Conservation (phyloP, 2,113 vertebrate genomes). For the Barbus barbus region DNA sequence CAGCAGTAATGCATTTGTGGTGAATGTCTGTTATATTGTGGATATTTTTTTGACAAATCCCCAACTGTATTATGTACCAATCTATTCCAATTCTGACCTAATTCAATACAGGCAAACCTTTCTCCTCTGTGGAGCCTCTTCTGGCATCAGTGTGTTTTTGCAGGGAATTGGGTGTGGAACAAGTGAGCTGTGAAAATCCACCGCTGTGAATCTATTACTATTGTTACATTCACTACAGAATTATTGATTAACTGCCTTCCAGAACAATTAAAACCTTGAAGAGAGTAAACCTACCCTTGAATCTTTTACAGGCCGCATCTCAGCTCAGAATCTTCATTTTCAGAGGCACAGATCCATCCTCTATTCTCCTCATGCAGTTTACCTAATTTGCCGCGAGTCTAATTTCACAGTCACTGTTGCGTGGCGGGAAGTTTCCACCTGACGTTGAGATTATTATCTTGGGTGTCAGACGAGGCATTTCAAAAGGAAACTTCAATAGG, state of each 20-base stretch:
- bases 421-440: conserved; percentile 16
- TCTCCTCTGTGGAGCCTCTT: not conserved
- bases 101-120: conserved; percentile 1
- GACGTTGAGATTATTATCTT: conserved; percentile 37
- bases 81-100: not conserved
- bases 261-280: conserved; percentile 45
- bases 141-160: conserved; percentile 38
- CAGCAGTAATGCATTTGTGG: not conserved
- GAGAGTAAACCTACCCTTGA: conserved; percentile 20
- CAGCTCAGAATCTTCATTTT: not conserved
- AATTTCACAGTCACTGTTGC: conserved; percentile 23
- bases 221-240: conserved; percentile 43
- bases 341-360: not conserved
- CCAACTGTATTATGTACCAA: not conserved
- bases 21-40: not conserved
- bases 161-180: conserved; percentile 22
- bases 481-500: conserved; percentile 32
- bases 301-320: not conserved
- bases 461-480: not conserved
- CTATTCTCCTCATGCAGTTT: not conserved
- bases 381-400: not conserved
- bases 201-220: conserved; percentile 48
- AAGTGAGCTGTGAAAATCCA: conserved; percentile 36
- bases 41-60: not conserved
- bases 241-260: conserved; percentile 47